Evolutionary conservation across 2,888 invertebrate species (phyloP).

Genomic region (Euphydryas editha): DNA sequence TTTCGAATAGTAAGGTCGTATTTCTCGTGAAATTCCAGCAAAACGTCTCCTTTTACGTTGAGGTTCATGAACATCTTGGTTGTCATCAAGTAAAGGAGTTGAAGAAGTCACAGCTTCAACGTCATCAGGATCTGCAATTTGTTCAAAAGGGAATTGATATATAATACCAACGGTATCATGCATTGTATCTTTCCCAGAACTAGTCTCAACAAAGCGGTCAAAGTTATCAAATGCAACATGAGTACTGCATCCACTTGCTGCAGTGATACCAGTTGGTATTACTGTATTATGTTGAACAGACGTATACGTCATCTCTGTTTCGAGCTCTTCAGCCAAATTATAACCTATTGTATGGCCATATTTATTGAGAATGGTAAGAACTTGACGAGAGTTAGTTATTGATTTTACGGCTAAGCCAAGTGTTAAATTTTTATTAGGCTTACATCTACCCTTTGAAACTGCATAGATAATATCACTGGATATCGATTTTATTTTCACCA

Average conservation of each 20-base stretch:
- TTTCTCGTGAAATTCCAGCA: too few relatives aligned
- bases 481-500: too few relatives aligned
- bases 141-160: too few relatives aligned
- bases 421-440: constrained; percentile 47
- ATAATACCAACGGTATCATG: not conserved
- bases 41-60: too few relatives aligned
- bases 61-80: too few relatives aligned
- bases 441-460: too few relatives aligned
- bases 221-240: not conserved
- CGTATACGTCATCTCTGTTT: constrained; percentile 43
- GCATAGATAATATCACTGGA: too few relatives aligned
- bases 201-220: not conserved
- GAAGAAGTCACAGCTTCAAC: too few relatives aligned
- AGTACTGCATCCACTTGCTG: not conserved
- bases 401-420: constrained; percentile 48
- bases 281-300: constrained; percentile 25
- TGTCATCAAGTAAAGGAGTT: too few relatives aligned
- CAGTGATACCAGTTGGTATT: not conserved
- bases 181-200: not conserved
- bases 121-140: too few relatives aligned
- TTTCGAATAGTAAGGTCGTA: too few relatives aligned
- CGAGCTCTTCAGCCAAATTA: constrained; percentile 45
- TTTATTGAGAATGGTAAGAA: constrained; percentile 48
- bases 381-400: constrained; percentile 26
- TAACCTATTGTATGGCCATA: constrained; percentile 52